Evolutionary conservation across 2,113 vertebrate species (phyloP).

Genomic region (Pseudopodoces humilis): DNA sequence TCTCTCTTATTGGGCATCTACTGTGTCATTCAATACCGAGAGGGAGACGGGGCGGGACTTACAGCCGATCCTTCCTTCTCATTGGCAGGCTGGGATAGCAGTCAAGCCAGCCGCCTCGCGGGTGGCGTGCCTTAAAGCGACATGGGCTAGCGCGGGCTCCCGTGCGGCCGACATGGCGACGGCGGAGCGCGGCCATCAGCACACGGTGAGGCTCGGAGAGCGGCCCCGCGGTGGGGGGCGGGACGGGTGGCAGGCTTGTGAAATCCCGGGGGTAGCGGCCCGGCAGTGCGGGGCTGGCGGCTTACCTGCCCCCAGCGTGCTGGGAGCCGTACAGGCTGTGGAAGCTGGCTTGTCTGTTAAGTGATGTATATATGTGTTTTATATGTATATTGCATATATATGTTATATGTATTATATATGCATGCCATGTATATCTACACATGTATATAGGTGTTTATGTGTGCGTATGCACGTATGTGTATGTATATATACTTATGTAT

Average conservation of each 20-base stretch:
- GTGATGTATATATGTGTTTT: fast-evolving
- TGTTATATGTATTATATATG: fast-evolving
- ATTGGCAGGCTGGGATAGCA: neutral
- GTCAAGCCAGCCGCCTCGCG: neutral
- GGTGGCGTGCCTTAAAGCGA: constrained; percentile 20
- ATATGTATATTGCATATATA: fast-evolving
- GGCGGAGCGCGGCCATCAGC: neutral
- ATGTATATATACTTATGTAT: neutral
- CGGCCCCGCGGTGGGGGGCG: neutral
- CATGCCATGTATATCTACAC: fast-evolving
- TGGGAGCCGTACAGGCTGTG: no score
- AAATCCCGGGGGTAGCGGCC: neutral
- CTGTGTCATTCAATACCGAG: fast-evolving
- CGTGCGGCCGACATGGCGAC: neutral
- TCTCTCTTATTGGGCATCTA: fast-evolving
- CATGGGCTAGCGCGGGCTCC: fast-evolving
- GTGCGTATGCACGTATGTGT: fast-evolving
- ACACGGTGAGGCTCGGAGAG: neutral
- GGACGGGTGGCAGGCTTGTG: no score
- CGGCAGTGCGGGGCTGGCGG: neutral
- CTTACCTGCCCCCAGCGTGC: neutral
- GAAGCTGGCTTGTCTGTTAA: neutral
- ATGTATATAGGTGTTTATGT: fast-evolving
- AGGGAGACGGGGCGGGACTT: fast-evolving
- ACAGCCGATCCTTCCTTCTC: fast-evolving